phyloP scores from a whole-genome alignment of 2,113 vertebrate genomes.

The Ciconia boyciana region DNA sequence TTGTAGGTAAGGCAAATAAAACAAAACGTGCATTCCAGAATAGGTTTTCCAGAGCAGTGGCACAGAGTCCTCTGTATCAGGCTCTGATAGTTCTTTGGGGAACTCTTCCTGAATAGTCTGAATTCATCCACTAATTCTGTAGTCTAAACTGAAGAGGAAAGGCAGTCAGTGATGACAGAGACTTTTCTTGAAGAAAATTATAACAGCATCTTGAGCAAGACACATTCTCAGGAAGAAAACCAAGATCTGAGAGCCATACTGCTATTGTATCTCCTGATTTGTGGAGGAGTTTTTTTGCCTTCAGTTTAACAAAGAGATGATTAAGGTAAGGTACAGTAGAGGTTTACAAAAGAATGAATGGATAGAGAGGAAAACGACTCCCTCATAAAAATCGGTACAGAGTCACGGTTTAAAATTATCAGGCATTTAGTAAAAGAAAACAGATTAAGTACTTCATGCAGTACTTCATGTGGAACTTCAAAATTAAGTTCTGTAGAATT shows the following conservation, averaged over 20 bases:
- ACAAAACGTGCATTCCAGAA: background rate
- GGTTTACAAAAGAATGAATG: background rate
- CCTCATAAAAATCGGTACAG: background rate
- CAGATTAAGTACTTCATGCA: background rate
- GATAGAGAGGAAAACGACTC: background rate
- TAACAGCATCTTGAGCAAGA: background rate
- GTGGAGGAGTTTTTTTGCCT: background rate
- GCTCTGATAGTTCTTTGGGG: background rate
- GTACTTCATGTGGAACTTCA: background rate
- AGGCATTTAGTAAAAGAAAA: background rate
- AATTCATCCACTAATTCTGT: background rate
- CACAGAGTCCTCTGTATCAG: background rate
- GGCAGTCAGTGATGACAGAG: background rate
- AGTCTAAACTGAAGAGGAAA: background rate
- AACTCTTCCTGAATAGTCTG: background rate
- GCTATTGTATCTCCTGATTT: background rate
- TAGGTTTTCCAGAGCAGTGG: background rate
- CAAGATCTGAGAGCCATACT: background rate
- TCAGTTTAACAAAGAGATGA: background rate
- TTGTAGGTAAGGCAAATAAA: background rate
- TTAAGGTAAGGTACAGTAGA: background rate
- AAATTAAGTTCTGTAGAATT: background rate
- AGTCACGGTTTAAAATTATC: background rate
- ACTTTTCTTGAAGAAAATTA: background rate
- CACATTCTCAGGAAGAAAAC: background rate